Percentiles rank a stretch among this genome's conserved stretches.
Evolutionary conservation across 2,888 invertebrate species (phyloP).

Genomic region (Lepetodrilus schrolli): DNA sequence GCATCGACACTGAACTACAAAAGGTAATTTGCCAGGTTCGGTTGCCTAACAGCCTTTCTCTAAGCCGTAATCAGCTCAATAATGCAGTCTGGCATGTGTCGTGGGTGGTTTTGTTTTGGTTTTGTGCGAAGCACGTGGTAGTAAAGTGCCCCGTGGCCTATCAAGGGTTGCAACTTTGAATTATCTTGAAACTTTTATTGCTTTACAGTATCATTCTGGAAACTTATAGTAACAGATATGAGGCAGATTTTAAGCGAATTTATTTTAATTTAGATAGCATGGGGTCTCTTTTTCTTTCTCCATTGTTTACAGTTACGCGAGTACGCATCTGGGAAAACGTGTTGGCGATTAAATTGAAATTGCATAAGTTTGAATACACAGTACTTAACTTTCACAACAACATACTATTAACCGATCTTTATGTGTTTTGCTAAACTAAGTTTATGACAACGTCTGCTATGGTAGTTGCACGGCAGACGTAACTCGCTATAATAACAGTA

Average conservation of each 20-base stretch:
- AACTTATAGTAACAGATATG: not conserved
- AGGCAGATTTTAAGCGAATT: not conserved
- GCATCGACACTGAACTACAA: not conserved
- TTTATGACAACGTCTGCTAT: no score
- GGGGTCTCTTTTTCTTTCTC: no score
- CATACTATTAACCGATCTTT: no score
- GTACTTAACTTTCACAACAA: no score
- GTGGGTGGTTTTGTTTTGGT: not conserved
- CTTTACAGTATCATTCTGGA: not conserved
- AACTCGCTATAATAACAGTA: no score
- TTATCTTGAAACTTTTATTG: not conserved
- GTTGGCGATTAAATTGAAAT: no score
- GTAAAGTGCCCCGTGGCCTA: conserved; percentile 11
- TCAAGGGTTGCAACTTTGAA: not conserved
- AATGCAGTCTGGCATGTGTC: not conserved
- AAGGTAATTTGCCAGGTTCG: not conserved
- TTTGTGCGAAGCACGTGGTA: not conserved
- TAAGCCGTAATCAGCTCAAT: not conserved
- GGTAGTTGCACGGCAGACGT: no score
- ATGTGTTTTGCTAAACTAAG: no score
- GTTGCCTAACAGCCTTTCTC: not conserved
- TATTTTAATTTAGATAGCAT: no score
- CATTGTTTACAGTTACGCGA: no score
- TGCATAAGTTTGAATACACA: no score
- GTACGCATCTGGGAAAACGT: no score